These are phyloP conservation scores for Danaus plexippus DNA, from an alignment of 1,140 invertebrate species.

Conservation along the genomic window DNA sequence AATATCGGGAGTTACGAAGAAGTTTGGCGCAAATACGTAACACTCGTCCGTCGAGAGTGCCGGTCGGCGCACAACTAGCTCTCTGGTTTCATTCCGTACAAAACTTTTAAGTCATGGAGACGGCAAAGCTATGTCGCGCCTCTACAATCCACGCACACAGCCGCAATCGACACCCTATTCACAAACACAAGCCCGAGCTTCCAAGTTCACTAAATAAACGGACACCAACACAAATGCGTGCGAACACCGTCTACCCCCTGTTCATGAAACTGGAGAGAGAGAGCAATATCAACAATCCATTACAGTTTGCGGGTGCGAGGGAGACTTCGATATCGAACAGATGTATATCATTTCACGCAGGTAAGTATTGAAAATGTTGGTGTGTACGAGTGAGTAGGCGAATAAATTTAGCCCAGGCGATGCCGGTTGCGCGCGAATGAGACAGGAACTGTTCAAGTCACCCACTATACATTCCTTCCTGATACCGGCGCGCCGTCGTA, in stretches of 20 bases:
- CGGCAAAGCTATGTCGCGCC: slow-evolving; percentile 71
- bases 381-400: slow-evolving; percentile 57
- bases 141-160: slow-evolving; percentile 67
- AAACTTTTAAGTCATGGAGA: slow-evolving; percentile 72
- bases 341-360: slow-evolving; percentile 71
- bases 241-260: slow-evolving; percentile 65
- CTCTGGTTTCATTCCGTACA: slow-evolving; percentile 57
- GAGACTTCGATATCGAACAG: slow-evolving; percentile 56
- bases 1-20: slow-evolving; percentile 50
- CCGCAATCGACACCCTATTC: slow-evolving; percentile 55
- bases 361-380: slow-evolving; percentile 70
- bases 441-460: slow-evolving; percentile 67
- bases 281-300: slow-evolving; percentile 66
- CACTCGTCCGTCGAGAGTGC: slow-evolving; percentile 51
- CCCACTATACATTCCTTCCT: slow-evolving; percentile 71
- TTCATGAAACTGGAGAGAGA: slow-evolving; percentile 59
- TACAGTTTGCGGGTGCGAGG: slow-evolving; percentile 33
- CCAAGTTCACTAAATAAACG: slow-evolving; percentile 72
- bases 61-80: slow-evolving; percentile 66
- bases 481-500: slow-evolving; percentile 67
- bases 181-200: slow-evolving; percentile 66
- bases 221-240: slow-evolving; percentile 65
- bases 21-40: slow-evolving; percentile 41
- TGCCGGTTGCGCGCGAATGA: slow-evolving; percentile 57
- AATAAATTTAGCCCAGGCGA: slow-evolving; percentile 60